A percentile compares a stretch with the other conserved stretches of the same genome.
Conservation (phyloP, 2,113 vertebrate genomes). For the Sceloporus undulatus region DNA sequence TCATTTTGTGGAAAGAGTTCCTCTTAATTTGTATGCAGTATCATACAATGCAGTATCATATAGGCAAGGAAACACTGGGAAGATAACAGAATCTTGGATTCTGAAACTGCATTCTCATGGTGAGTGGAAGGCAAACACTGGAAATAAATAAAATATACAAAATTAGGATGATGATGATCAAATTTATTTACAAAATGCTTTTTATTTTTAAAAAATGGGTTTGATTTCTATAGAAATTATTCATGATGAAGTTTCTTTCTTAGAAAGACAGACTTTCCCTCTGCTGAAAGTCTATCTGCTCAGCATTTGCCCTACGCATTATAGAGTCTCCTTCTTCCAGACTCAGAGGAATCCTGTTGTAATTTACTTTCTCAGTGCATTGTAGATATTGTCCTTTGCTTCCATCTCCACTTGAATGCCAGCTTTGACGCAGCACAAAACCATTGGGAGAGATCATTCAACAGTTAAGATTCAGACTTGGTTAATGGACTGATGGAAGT, state of each 20-base stretch:
- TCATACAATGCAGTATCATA: rapidly evolving
- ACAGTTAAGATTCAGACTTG: too few relatives aligned
- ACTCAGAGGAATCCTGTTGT: background rate
- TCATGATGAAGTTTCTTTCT: background rate
- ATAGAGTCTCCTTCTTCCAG: background rate
- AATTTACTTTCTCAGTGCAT: background rate
- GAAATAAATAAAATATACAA: background rate
- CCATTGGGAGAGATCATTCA: too few relatives aligned
- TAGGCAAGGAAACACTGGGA: background rate
- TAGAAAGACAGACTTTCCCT: too few relatives aligned
- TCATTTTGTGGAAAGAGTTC: background rate
- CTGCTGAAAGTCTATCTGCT: background rate
- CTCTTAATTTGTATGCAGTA: background rate
- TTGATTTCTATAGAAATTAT: background rate
- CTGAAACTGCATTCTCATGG: rapidly evolving
- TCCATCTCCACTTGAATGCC: background rate
- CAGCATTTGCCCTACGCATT: background rate
- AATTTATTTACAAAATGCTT: background rate
- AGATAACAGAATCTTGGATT: background rate
- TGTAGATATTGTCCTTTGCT: background rate
- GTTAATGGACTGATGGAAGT: too few relatives aligned
- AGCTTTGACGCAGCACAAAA: background rate
- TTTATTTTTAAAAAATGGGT: background rate
- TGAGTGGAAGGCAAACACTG: background rate
- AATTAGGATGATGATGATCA: background rate